Conservation (phyloP, 2,113 vertebrate species). For the Aphyosemion australe region DNA sequence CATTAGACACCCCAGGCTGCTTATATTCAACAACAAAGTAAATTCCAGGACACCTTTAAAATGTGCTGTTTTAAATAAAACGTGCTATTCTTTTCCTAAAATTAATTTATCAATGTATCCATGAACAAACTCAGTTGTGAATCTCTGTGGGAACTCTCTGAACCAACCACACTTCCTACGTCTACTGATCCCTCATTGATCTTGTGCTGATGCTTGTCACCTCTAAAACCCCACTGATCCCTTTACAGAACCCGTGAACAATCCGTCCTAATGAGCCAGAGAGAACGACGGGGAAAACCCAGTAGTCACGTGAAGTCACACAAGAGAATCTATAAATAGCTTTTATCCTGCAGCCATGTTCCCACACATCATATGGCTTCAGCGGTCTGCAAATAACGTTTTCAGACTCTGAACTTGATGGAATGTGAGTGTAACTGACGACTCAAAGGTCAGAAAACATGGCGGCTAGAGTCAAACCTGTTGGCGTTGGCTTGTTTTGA, state of each 20-base stretch:
- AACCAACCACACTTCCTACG: neutral
- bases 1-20: too few relatives aligned
- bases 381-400: conserved; percentile 40
- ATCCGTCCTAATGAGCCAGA: conserved; percentile 14
- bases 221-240: conserved; percentile 6
- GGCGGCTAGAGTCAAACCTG: conserved; percentile 6
- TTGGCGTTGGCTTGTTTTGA: neutral
- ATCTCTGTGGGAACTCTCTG: neutral
- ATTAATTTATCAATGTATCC: too few relatives aligned
- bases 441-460: conserved; percentile 8
- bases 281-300: neutral
- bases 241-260: conserved; percentile 17
- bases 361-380: conserved; percentile 57
- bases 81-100: too few relatives aligned
- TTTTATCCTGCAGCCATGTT: conserved; percentile 40
- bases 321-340: conserved; percentile 54
- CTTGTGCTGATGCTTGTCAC: conserved; percentile 1
- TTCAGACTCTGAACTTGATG: conserved; percentile 11
- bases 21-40: too few relatives aligned
- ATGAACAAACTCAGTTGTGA: too few relatives aligned
- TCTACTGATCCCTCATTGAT: neutral
- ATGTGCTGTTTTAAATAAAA: too few relatives aligned
- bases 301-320: conserved; percentile 37
- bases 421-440: neutral
- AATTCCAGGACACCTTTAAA: too few relatives aligned